Percentiles rank a stretch among this genome's conserved stretches.
Conservation (phyloP, 2,888 invertebrate species). For the Cyaniris semiargus region DNA sequence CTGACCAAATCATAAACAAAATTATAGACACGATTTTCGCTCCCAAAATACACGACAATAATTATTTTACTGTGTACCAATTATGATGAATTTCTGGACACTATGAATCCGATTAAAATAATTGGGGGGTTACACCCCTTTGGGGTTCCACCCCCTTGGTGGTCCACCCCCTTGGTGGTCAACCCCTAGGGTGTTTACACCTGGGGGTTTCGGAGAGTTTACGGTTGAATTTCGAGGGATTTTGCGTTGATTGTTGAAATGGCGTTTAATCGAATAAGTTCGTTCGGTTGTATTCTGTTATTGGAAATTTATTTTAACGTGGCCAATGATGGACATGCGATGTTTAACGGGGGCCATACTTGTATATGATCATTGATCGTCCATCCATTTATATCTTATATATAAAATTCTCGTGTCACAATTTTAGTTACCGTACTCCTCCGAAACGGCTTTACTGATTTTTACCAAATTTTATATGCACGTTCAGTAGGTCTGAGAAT, state of each 20-base stretch:
- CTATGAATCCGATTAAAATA: conserved; percentile 36
- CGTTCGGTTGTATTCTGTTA: not conserved
- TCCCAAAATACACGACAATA: conserved; percentile 18
- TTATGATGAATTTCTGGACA: conserved; percentile 34
- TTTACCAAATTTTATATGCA: too few relatives aligned
- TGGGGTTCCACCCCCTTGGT: not conserved
- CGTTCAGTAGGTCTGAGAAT: too few relatives aligned
- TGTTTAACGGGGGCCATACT: too few relatives aligned
- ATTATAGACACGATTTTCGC: conserved; percentile 6
- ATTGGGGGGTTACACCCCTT: conserved; percentile 19
- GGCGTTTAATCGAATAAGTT: conserved; percentile 18
- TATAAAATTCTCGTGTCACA: too few relatives aligned
- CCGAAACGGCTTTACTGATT: too few relatives aligned
- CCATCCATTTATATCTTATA: too few relatives aligned
- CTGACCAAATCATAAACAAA: conserved; percentile 10
- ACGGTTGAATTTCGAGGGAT: not conserved
- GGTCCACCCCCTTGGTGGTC: not conserved
- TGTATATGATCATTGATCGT: too few relatives aligned
- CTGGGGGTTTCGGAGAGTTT: not conserved
- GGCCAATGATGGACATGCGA: not conserved
- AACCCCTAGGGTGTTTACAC: not conserved
- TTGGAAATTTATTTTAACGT: conserved; percentile 1
- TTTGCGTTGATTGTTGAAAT: conserved; percentile 9
- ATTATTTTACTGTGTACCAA: conserved; percentile 37
- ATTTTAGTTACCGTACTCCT: too few relatives aligned